phyloP scores from a whole-genome alignment of 2,888 invertebrate genomes.

The Osmoderma eremita region DNA sequence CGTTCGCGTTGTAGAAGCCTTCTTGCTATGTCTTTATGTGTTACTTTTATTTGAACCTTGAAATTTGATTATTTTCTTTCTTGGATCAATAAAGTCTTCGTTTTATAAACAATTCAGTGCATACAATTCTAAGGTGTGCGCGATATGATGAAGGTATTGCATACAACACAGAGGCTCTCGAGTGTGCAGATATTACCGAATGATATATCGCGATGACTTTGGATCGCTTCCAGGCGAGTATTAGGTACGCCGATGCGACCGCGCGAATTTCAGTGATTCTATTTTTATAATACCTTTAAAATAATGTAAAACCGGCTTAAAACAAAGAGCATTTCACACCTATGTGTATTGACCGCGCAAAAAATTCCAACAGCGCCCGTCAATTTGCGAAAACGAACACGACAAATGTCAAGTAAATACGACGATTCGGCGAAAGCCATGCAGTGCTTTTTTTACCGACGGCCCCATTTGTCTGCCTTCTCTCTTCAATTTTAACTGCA shows the following conservation, averaged over 20 bases:
- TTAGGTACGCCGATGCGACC: constrained; percentile 36
- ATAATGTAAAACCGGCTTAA: constrained; percentile 37
- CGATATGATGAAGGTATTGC: no score
- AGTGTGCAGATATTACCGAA: constrained; percentile 52
- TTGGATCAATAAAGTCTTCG: no score
- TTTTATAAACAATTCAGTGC: no score
- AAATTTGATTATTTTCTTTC: no score
- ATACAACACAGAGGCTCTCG: constrained; percentile 31
- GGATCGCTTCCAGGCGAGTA: constrained; percentile 45
- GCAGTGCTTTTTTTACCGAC: constrained; percentile 4
- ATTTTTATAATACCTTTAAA: constrained; percentile 46
- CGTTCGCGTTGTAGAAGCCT: constrained; percentile 1
- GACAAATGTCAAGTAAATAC: constrained; percentile 11
- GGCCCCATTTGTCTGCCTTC: not conserved
- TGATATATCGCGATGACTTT: constrained; percentile 53
- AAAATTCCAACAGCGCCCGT: not conserved
- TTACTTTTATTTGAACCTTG: not conserved
- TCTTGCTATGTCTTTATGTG: not conserved
- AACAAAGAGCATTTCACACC: constrained; percentile 12
- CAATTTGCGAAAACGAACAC: constrained; percentile 9
- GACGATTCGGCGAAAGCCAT: constrained; percentile 17
- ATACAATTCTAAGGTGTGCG: no score
- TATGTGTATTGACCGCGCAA: not conserved
- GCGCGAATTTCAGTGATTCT: constrained; percentile 45
- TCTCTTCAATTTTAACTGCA: no score